Evolutionary conservation across 2,797 vertebrate species (phyloP).

Genomic region (Kryptolebias ocellatus): DNA sequence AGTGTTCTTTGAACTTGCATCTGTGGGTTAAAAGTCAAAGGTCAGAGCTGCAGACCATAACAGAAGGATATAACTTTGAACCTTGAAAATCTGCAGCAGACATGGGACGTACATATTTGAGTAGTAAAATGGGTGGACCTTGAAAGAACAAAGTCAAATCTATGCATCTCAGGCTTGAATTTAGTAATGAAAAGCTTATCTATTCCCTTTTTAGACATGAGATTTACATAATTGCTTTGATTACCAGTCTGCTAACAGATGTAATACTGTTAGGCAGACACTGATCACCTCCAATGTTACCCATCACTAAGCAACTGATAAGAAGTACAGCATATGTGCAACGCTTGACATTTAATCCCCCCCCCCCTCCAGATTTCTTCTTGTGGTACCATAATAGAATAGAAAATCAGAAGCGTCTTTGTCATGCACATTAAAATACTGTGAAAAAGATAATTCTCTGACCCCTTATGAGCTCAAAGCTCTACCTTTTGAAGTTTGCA

Average conservation of each 20-base stretch:
- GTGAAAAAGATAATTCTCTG: no score
- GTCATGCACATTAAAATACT: no score
- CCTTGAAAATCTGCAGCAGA: slow-evolving; percentile 19
- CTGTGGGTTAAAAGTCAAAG: slow-evolving; percentile 44
- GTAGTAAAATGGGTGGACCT: slow-evolving; percentile 16
- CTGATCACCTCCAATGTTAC: neutral
- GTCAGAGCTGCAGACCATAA: slow-evolving; percentile 38
- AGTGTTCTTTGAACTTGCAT: slow-evolving; percentile 58
- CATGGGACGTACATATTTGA: slow-evolving; percentile 28
- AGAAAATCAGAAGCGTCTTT: no score
- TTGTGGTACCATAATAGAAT: no score
- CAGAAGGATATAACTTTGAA: slow-evolving; percentile 50
- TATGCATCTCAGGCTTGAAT: neutral
- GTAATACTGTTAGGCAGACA: neutral
- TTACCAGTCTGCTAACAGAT: neutral
- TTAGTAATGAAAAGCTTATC: slow-evolving; percentile 7
- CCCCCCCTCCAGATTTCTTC: no score
- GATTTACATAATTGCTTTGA: neutral
- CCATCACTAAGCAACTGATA: neutral
- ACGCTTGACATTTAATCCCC: neutral
- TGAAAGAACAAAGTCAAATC: slow-evolving; percentile 7
- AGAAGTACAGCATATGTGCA: neutral
- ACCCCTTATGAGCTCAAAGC: neutral
- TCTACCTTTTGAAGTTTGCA: neutral
- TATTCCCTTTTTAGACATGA: neutral